Evolutionary conservation across 1,140 invertebrate species (phyloP).

Genomic region (Drosophila tani): DNA sequence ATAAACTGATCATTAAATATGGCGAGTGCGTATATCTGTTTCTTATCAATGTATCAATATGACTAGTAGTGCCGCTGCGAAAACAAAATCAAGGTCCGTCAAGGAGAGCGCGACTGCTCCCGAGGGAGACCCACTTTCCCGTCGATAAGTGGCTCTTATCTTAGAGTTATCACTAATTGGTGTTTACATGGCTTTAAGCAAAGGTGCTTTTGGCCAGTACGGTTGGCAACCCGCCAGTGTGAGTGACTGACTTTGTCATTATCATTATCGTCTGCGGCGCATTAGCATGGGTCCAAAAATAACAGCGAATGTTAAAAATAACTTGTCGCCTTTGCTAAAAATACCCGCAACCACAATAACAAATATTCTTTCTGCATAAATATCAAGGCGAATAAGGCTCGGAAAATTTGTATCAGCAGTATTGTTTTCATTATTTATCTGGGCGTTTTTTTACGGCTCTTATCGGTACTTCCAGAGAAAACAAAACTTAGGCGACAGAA

Average conservation of each 20-base stretch:
- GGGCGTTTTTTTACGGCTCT: conserved; percentile 16
- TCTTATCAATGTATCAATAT: conserved; percentile 26
- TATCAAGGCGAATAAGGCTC: conserved; percentile 47
- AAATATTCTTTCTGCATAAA: conserved; percentile 66
- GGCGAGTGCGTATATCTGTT: conserved; percentile 10
- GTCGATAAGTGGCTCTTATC: conserved; percentile 4
- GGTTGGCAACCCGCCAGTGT: conserved; percentile 13
- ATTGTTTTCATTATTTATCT: conserved; percentile 44
- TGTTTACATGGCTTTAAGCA: conserved; percentile 25
- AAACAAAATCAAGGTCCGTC: conserved; percentile 25
- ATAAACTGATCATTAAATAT: conserved; percentile 1
- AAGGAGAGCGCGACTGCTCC: not conserved
- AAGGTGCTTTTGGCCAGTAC: not conserved
- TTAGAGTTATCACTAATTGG: conserved; percentile 22
- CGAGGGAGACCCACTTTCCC: conserved; percentile 40
- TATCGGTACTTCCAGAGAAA: conserved; percentile 73
- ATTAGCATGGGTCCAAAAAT: conserved; percentile 50
- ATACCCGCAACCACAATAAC: conserved; percentile 29
- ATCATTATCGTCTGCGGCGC: conserved; percentile 39
- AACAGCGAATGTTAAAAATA: conserved; percentile 58
- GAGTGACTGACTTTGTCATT: conserved; percentile 35
- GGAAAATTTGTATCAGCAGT: conserved; percentile 49
- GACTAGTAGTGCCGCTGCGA: not conserved
- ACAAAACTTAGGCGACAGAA: conserved; percentile 38
- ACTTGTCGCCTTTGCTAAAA: conserved; percentile 50